These are phyloP conservation scores for Hydriomena furcata DNA, from an alignment of 2,888 invertebrate species.

Conservation along the genomic window DNA sequence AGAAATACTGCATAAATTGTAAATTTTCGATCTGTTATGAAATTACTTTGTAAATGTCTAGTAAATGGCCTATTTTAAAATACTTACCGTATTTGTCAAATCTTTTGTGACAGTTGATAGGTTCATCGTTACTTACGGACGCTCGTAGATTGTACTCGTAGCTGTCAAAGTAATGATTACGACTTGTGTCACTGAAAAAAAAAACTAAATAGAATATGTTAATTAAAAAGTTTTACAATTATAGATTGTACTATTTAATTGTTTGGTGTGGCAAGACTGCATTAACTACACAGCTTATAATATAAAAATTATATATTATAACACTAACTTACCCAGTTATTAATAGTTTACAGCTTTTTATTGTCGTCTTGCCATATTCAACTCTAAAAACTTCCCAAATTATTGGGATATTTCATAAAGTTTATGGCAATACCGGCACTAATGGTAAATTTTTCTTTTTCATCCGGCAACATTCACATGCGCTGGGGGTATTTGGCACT, in stretches of 20 bases:
- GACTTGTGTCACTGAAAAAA: too few relatives aligned
- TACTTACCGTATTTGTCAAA: too few relatives aligned
- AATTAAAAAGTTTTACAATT: neutral
- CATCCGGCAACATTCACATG: slow-evolving; percentile 77
- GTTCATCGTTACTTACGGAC: too few relatives aligned
- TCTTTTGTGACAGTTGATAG: too few relatives aligned
- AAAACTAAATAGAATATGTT: neutral
- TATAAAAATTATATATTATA: slow-evolving; percentile 12
- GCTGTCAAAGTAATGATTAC: too few relatives aligned
- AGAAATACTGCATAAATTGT: too few relatives aligned
- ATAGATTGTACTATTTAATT: slow-evolving; percentile 12
- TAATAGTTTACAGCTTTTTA: slow-evolving; percentile 38
- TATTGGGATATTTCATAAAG: slow-evolving; percentile 12
- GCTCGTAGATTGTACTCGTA: too few relatives aligned
- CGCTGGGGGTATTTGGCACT: slow-evolving; percentile 80
- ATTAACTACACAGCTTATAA: slow-evolving; percentile 47
- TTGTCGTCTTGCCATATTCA: slow-evolving; percentile 58
- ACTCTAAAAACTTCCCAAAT: slow-evolving; percentile 33
- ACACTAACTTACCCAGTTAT: too few relatives aligned
- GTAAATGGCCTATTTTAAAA: too few relatives aligned
- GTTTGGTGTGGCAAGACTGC: slow-evolving; percentile 64
- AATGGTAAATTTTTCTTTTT: slow-evolving; percentile 74
- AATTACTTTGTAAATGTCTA: too few relatives aligned
- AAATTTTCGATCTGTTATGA: too few relatives aligned
- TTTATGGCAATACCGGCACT: slow-evolving; percentile 50